Evolutionary conservation across 1,140 invertebrate species (phyloP), one percentile per base, ranked within the genome.

Genomic region (Chlorops oryzae): DNA sequence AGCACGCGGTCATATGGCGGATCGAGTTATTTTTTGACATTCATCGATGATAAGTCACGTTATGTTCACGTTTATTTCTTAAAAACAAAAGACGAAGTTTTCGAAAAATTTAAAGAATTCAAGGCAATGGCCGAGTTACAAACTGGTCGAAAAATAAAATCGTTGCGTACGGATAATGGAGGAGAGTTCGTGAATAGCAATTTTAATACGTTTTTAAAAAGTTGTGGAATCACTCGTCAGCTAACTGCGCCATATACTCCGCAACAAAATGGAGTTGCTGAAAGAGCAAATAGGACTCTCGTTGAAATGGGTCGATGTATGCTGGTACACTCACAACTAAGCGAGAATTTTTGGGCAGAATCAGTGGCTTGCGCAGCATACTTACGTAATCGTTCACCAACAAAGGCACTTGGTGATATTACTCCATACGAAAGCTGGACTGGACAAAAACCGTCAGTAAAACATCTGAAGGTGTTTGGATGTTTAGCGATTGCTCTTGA

Each of bases 41-140:
- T 75, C 48, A 65, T 71, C 44, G 72, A 77, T 66, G 73, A 76
- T 51, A 69, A 17, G 42, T 23, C 58, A 40, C 21, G 55, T 18
- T 50, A n/a, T 27, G 38, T 51, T 75, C 51, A 64, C 50, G 55
- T 74, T 17, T 74, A 63, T 52, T 68, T 73, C 44, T 12, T 66
- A 15, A 61, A 65, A 42, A 24, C 28, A 12, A 63, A 64, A 51
- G 40, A 37, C 47, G 52, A 63, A 43, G 41, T 3, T n/a, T 43
- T 55, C 54, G 13, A 52, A 32, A 34, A 5, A 28, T 47, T 41
- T 34, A 47, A 52, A 25, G n/a, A 24, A 5, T 47, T 51, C 7
- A 49, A 46, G 1, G 51, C 47, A 5, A 49, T 35, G 40, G 50
- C 39, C 20, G 50, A 51, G 34, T 32, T 34, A 3, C 15, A 39